phyloP scores from a whole-genome alignment of 2,888 invertebrate genomes.

The Argyra leucocephala region DNA sequence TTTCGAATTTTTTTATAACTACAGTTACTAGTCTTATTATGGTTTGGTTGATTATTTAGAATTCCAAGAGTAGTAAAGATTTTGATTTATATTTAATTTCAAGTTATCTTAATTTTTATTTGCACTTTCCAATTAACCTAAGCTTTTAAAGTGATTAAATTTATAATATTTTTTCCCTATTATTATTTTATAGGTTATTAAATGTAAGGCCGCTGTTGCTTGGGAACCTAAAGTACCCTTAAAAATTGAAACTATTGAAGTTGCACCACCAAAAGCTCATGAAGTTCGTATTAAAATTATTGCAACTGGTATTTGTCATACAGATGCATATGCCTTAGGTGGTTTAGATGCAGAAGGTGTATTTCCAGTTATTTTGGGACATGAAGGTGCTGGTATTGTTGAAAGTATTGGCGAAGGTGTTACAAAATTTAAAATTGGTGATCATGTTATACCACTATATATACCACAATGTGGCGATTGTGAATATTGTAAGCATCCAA shows the following conservation, averaged over 20 bases:
- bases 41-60: no score
- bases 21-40: no score
- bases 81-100: no score
- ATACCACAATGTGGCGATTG: slow-evolving; percentile 95
- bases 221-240: slow-evolving; percentile 89
- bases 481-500: slow-evolving; percentile 88
- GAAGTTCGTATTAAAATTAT: slow-evolving; percentile 79
- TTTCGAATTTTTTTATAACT: no score
- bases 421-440: slow-evolving; percentile 75
- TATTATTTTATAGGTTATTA: slow-evolving; percentile 58
- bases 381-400: slow-evolving; percentile 94
- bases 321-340: slow-evolving; percentile 80
- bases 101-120: no score
- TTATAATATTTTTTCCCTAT: slow-evolving; percentile 8
- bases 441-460: slow-evolving; percentile 95
- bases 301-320: slow-evolving; percentile 80
- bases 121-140: no score
- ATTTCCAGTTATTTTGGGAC: slow-evolving; percentile 89
- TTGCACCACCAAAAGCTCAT: slow-evolving; percentile 84
- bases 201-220: slow-evolving; percentile 90
- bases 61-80: no score
- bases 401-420: slow-evolving; percentile 93
- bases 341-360: slow-evolving; percentile 85
- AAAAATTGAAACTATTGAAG: slow-evolving; percentile 82
- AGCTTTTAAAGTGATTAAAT: no score